Conservation (phyloP, 2,113 vertebrate species). For the Sylvia atricapilla region DNA sequence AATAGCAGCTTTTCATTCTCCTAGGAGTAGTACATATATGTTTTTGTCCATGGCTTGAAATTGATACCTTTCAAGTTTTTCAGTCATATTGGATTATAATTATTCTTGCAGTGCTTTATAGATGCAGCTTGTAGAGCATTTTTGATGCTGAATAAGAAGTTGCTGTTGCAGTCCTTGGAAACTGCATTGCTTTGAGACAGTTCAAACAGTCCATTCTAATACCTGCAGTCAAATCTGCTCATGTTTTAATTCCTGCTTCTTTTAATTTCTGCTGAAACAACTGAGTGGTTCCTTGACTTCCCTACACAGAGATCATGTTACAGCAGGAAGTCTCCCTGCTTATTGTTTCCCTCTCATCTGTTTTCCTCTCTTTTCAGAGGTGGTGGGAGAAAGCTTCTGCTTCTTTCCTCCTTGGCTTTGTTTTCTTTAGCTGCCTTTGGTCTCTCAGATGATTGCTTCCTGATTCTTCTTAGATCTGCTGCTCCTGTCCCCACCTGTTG, state of each 20-base stretch:
- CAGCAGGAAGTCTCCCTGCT: background rate
- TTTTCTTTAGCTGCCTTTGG: conserved; percentile 51
- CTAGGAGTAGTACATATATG: background rate
- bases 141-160: background rate
- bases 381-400: conserved; percentile 26
- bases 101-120: accelerated
- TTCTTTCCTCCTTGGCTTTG: conserved; percentile 35
- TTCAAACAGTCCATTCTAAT: background rate
- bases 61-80: background rate
- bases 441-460: conserved; percentile 44
- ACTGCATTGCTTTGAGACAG: background rate
- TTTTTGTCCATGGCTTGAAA: background rate
- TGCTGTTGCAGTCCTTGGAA: background rate
- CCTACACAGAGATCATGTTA: background rate
- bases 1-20: background rate
- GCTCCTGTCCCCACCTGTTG: conserved; percentile 39
- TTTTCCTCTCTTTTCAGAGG: conserved; percentile 11
- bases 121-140: background rate
- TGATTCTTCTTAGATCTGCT: conserved; percentile 38
- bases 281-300: background rate
- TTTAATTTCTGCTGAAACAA: background rate
- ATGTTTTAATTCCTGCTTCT: background rate
- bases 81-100: background rate
- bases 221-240: background rate
- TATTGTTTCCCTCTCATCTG: background rate